Conservation (phyloP, 2,888 invertebrate genomes). For the Teinopalpus imperialis region DNA sequence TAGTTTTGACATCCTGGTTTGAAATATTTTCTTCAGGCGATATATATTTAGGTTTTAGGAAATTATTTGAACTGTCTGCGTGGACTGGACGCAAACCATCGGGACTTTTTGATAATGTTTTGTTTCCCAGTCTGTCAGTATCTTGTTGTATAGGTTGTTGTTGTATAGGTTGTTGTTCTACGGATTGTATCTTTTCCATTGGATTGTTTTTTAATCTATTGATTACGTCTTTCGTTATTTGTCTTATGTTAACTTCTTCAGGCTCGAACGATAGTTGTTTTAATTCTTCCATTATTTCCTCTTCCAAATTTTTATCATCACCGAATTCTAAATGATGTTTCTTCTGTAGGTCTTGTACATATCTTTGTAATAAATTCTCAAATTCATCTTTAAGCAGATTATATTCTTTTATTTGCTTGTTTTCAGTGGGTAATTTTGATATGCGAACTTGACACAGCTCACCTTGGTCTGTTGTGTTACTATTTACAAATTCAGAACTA, state of each 20-base stretch:
- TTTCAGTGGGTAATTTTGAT: slow-evolving; percentile 40
- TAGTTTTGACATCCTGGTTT: not conserved
- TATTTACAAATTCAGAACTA: slow-evolving; percentile 44
- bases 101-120: not conserved
- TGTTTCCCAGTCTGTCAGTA: not conserved
- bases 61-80: slow-evolving; percentile 8
- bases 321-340: too few relatives aligned
- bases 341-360: slow-evolving; percentile 25
- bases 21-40: too few relatives aligned
- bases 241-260: slow-evolving; percentile 30
- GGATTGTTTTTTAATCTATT: slow-evolving; percentile 24
- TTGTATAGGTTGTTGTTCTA: not conserved
- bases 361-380: slow-evolving; percentile 25
- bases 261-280: slow-evolving; percentile 41
- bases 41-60: slow-evolving; percentile 18
- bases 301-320: slow-evolving; percentile 34
- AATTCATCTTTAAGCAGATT: slow-evolving; percentile 37
- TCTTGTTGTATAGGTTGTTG: not conserved
- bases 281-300: slow-evolving; percentile 45
- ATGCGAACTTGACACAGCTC: slow-evolving; percentile 48
- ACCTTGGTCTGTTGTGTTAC: slow-evolving; percentile 47
- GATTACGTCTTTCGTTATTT: slow-evolving; percentile 36
- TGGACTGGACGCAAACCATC: not conserved
- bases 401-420: slow-evolving; percentile 27
- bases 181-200: slow-evolving; percentile 5